Base-by-base conservation (phyloP, 2,888 invertebrate species). In the Sphecodes monilicornis region DNA sequence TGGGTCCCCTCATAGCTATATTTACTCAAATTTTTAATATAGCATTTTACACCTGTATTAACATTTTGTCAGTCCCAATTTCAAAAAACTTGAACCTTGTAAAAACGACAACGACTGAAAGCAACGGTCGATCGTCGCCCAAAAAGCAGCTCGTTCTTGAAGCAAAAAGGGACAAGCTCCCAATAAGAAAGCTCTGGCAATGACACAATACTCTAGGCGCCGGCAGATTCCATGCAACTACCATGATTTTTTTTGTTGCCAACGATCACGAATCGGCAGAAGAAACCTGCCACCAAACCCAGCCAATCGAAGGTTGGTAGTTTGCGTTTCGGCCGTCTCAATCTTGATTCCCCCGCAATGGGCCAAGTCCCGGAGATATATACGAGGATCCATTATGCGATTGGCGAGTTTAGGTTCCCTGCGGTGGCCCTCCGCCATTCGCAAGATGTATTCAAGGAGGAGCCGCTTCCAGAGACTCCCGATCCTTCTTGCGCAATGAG, bases 381-480 rank as follows among this genome's bases (percentile, higher is more conserved):
- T 41, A 32, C 75, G 79, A 32, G 69, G 66, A 70, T 86, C 84
- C 84, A 87, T 87, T 87, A 82, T 84, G 79, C 72, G 81, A 87
- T 84, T 82, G 86, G 86, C 26, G 84, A 84, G 72, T 84, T 82
- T 84, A 77, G 86, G 78, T 76, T 76, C 73, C n/a, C 76, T 50
- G 29, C 68, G 64, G 70, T 75, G 64, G 60, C 66, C 82, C 29
- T 57, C 74, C 57, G 57, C 41, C 70, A 70, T 66, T 79, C 73
- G 69, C 43, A 36, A 76, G 78, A 82, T 57, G 76, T 76, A 82
- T 75, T 71, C 73, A 74, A 57, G 82, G 60, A 60, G 76, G 70
- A 82, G 78, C 77, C 75, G 46, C 76, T 76, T 68, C 69, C 72
- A 32, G 60, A 78, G 76, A 57, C 75, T 73, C 29, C 68, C 54